phyloP scores from a whole-genome alignment of 2,888 invertebrate genomes.

The Eupelmus urozonus region DNA sequence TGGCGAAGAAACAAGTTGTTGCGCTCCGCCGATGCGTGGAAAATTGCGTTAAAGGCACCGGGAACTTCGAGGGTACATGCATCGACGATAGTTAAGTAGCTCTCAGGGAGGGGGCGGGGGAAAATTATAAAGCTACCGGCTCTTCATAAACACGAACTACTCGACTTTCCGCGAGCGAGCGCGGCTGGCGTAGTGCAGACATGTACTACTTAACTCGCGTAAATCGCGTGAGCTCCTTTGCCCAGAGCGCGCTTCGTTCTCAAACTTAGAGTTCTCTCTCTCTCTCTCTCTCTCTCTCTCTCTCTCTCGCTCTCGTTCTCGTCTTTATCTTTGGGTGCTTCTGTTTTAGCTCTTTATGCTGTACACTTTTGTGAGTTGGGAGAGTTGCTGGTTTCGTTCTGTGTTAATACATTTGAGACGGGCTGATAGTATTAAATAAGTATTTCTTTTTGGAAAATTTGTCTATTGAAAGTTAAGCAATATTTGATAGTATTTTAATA shows the following conservation, averaged over 20 bases:
- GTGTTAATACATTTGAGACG: too few relatives aligned
- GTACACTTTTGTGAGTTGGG: too few relatives aligned
- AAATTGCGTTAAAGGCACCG: conserved; percentile 4
- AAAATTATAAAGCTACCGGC: conserved; percentile 24
- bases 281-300: neutral
- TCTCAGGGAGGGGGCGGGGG: neutral
- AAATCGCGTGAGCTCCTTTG: neutral
- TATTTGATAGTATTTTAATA: too few relatives aligned
- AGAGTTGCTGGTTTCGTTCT: too few relatives aligned
- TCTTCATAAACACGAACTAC: conserved; percentile 3
- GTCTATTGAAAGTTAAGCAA: too few relatives aligned
- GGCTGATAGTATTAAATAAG: too few relatives aligned
- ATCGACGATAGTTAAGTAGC: neutral
- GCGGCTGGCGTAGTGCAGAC: conserved; percentile 12
- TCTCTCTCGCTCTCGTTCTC: neutral
- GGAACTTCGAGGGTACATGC: neutral
- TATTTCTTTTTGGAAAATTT: too few relatives aligned
- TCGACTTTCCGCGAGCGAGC: neutral
- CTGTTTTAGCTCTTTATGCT: too few relatives aligned
- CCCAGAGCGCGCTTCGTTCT: neutral
- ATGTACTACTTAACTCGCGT: neutral
- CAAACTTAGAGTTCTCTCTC: neutral
- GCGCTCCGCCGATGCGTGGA: neutral
- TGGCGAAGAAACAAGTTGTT: too few relatives aligned
- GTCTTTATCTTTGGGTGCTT: conserved; percentile 1